phyloP scores from a whole-genome alignment of 64 coral and sea anemone genomes.

The Acropora yongei region DNA sequence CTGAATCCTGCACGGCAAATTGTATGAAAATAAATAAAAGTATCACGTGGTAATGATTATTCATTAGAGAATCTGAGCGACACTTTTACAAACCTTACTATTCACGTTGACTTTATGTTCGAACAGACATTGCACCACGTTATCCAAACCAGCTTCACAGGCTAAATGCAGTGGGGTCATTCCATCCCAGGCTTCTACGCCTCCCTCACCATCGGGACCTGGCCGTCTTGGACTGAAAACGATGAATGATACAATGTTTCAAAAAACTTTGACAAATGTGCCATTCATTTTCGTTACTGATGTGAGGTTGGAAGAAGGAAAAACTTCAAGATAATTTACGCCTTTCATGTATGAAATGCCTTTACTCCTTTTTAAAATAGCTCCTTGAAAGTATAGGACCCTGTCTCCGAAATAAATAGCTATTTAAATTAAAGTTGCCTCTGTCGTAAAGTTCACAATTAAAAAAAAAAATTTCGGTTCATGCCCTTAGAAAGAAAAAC shows the following conservation, averaged over 20 bases:
- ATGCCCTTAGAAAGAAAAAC: too few relatives aligned
- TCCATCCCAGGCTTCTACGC: slow-evolving; percentile 98
- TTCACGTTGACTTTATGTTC: slow-evolving; percentile 97
- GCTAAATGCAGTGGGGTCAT: slow-evolving; percentile 90
- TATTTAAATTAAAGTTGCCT: too few relatives aligned
- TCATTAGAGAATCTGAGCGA: background rate
- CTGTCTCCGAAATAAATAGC: too few relatives aligned
- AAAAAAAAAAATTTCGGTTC: too few relatives aligned
- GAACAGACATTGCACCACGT: slow-evolving; percentile 82
- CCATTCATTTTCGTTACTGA: background rate
- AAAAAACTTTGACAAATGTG: too few relatives aligned
- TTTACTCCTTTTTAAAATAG: background rate
- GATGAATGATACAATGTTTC: background rate
- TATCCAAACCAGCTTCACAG: slow-evolving; percentile 87
- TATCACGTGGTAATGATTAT: background rate
- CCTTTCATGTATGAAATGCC: background rate
- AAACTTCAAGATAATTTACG: background rate
- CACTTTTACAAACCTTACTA: slow-evolving; percentile 68
- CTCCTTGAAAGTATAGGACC: background rate
- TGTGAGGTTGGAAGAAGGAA: background rate
- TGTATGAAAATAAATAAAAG: background rate
- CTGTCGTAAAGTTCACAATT: too few relatives aligned
- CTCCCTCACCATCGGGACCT: slow-evolving; percentile 87
- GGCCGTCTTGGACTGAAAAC: slow-evolving; percentile 86
- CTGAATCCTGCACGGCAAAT: slow-evolving; percentile 71